Conservation (phyloP, 2,888 invertebrate genomes). For the Epirrhoe tristata region DNA sequence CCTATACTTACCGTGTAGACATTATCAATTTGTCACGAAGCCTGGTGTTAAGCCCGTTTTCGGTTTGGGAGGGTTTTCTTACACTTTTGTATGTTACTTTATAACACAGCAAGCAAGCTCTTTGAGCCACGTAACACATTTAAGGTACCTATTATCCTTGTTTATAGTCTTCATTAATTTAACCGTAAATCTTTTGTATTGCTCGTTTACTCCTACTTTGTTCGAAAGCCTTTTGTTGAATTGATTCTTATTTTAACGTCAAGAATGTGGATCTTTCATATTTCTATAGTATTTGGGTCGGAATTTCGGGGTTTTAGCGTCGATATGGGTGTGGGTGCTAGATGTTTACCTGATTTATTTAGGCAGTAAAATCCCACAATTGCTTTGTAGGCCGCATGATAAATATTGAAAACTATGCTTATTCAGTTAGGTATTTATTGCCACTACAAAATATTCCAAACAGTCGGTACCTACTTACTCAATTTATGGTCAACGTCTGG, state of each 20-base stretch:
- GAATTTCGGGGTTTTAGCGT: neutral
- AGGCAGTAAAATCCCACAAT: too few species aligned
- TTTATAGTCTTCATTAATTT: constrained; percentile 2
- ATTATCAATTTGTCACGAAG: too few species aligned
- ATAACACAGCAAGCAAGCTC: neutral
- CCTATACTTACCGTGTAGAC: too few species aligned
- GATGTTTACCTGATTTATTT: neutral
- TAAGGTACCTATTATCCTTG: neutral
- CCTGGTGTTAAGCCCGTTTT: neutral
- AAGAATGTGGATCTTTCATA: too few species aligned
- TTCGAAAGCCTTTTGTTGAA: neutral
- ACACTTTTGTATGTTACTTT: neutral
- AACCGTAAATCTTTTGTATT: neutral
- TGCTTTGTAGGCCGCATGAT: too few species aligned
- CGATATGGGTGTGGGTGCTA: neutral
- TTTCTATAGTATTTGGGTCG: neutral
- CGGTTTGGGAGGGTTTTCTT: neutral
- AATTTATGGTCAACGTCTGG: too few species aligned
- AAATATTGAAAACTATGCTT: too few species aligned
- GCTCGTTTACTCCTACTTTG: neutral
- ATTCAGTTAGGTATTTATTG: too few species aligned
- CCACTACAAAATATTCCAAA: too few species aligned
- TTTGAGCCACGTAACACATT: neutral
- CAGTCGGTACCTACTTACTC: too few species aligned
- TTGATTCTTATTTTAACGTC: constrained; percentile 1